phyloP scores from a whole-genome alignment of 2,113 vertebrate genomes.

The Nothocercus nigrocapillus region DNA sequence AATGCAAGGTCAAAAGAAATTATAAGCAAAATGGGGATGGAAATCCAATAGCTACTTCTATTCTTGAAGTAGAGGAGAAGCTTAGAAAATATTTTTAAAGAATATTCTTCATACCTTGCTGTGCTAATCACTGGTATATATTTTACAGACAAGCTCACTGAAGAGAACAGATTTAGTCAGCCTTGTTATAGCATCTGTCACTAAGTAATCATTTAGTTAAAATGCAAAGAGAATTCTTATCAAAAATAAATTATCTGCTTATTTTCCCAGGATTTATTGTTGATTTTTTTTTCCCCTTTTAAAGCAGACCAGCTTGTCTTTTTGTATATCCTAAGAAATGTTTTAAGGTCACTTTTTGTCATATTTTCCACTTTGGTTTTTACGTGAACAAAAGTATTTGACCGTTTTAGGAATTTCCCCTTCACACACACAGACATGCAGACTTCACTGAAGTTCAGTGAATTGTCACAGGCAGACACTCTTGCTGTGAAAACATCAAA shows the following conservation, averaged over 20 bases:
- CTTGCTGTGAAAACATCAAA: background rate
- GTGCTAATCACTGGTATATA: background rate
- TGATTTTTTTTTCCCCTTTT: background rate
- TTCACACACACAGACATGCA: fast-evolving
- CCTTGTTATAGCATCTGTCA: background rate
- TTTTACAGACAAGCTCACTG: background rate
- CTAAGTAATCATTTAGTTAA: background rate
- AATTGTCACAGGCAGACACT: fast-evolving
- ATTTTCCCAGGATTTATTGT: background rate
- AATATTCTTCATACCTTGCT: background rate
- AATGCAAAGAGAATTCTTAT: background rate
- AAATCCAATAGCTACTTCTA: background rate
- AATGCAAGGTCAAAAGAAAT: background rate
- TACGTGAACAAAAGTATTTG: background rate
- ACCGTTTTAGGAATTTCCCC: background rate
- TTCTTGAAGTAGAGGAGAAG: background rate
- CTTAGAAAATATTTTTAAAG: background rate
- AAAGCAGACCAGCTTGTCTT: background rate
- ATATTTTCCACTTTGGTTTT: background rate
- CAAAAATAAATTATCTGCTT: background rate
- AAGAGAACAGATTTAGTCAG: background rate
- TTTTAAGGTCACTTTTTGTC: background rate
- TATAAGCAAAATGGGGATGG: background rate
- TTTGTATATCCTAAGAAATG: background rate
- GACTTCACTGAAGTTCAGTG: background rate